Conservation (phyloP, 1,140 invertebrate species). For the Ditylenchus dipsaci region DNA sequence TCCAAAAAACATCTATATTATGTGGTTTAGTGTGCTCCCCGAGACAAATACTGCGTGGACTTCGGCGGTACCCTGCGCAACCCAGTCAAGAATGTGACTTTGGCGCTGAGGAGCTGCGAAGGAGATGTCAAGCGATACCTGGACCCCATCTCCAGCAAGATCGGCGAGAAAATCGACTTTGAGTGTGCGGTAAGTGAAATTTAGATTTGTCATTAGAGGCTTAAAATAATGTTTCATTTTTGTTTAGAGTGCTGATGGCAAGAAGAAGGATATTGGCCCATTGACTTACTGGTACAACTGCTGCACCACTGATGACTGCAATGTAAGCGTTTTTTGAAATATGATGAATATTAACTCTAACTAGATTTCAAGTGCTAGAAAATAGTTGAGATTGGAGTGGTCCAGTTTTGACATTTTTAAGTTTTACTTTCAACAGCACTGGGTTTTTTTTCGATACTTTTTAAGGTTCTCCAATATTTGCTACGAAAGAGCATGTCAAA, state of each 20-base stretch:
- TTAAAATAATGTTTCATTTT: neutral
- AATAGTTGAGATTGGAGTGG: too few relatives aligned
- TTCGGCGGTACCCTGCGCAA: slow-evolving; percentile 11
- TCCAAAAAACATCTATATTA: neutral
- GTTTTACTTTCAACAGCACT: too few relatives aligned
- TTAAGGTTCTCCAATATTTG: too few relatives aligned
- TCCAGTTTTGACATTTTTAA: too few relatives aligned
- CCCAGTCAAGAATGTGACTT: slow-evolving; percentile 11
- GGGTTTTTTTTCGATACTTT: too few relatives aligned
- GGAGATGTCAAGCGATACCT: slow-evolving; percentile 8
- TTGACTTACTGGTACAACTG: slow-evolving; percentile 11
- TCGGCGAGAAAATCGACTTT: slow-evolving; percentile 8
- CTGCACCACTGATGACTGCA: slow-evolving; percentile 5
- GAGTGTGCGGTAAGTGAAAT: slow-evolving; percentile 6
- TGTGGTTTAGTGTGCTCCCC: neutral
- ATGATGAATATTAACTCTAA: too few relatives aligned
- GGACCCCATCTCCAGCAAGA: slow-evolving; percentile 7
- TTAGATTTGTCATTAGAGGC: neutral
- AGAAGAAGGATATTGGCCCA: slow-evolving; percentile 1
- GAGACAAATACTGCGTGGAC: slow-evolving; percentile 15
- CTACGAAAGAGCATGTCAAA: too few relatives aligned
- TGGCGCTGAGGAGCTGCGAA: slow-evolving; percentile 14
- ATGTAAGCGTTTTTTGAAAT: slow-evolving; percentile 1
- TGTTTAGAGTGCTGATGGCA: neutral
- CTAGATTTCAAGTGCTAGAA: too few relatives aligned